These are phyloP conservation scores for Coreoperca whiteheadi DNA, from an alignment of 2,113 vertebrate species.

Conservation along the genomic window DNA sequence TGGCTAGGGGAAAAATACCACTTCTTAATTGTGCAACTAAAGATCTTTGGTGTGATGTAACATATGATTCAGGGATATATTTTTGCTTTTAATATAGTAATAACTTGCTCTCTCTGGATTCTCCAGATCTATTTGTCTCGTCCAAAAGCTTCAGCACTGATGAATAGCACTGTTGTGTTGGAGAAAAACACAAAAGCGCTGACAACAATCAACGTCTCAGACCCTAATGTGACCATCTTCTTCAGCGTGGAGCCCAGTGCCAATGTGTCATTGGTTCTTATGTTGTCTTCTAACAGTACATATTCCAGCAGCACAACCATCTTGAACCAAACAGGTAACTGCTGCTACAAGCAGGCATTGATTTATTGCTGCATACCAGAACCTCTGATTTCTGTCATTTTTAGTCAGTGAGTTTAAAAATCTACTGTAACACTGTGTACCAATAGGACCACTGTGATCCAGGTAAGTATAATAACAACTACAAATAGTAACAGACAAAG, in stretches of 20 bases:
- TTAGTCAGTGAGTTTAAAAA: not conserved
- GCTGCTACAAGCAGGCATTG: not conserved
- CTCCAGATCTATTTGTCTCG: constrained; percentile 78
- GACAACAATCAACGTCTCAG: constrained; percentile 72
- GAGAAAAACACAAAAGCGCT: constrained; percentile 31
- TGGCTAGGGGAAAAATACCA: not conserved
- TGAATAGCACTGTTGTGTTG: constrained; percentile 20
- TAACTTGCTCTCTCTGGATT: constrained; percentile 24
- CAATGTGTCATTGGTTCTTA: constrained; percentile 69
- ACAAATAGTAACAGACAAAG: not conserved
- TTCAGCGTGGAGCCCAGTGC: constrained; percentile 60
- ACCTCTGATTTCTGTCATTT: not conserved
- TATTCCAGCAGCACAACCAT: constrained; percentile 19
- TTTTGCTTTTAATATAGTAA: not conserved
- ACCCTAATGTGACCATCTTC: constrained; percentile 70
- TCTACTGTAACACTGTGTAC: not conserved
- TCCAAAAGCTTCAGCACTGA: not conserved
- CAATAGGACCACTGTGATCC: not conserved
- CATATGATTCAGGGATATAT: not conserved
- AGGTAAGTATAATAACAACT: not conserved
- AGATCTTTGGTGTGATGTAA: not conserved
- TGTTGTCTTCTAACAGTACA: constrained; percentile 51
- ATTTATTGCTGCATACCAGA: not conserved
- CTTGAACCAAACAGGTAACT: constrained; percentile 71
- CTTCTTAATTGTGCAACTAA: not conserved